Conservation (phyloP, 2,888 invertebrate genomes). For the Meloe dianella region DNA sequence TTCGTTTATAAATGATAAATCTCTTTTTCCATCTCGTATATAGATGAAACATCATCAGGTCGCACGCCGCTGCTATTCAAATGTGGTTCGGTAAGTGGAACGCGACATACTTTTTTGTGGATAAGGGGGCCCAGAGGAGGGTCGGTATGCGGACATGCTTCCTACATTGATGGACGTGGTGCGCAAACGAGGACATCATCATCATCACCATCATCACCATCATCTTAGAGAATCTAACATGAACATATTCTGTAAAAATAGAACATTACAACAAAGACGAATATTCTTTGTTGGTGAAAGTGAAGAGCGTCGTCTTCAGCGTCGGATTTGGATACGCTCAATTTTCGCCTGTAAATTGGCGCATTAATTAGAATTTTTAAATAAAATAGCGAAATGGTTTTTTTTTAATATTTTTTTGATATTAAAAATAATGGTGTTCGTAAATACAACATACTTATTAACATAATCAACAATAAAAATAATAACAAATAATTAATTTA, state of each 20-base stretch:
- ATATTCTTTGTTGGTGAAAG: not conserved
- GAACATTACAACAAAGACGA: not conserved
- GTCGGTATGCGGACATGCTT: conserved; percentile 57
- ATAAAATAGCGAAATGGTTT: conserved; percentile 25
- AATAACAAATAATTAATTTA: conserved; percentile 59
- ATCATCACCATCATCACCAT: conserved; percentile 29
- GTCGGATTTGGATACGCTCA: not conserved
- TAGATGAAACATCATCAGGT: conserved; percentile 22
- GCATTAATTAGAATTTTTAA: not conserved
- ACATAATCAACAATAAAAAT: conserved; percentile 61
- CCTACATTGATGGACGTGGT: conserved; percentile 57
- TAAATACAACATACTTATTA: conserved; percentile 58
- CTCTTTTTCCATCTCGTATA: not conserved
- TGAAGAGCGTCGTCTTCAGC: conserved; percentile 6
- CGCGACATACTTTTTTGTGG: conserved; percentile 53
- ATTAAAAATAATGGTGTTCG: conserved; percentile 60
- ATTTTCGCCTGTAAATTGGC: conserved; percentile 1
- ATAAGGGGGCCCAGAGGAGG: conserved; percentile 40
- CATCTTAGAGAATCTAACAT: conserved; percentile 7
- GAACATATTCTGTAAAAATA: conserved; percentile 3
- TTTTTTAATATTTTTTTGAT: conserved; percentile 43
- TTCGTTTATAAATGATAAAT: not conserved
- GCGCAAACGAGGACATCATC: conserved; percentile 54
- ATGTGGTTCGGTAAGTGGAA: conserved; percentile 51
- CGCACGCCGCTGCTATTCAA: conserved; percentile 50